Percentiles rank a stretch among this genome's conserved stretches.
Conservation (phyloP, 2,113 vertebrate genomes). For the Scolopax mira region DNA sequence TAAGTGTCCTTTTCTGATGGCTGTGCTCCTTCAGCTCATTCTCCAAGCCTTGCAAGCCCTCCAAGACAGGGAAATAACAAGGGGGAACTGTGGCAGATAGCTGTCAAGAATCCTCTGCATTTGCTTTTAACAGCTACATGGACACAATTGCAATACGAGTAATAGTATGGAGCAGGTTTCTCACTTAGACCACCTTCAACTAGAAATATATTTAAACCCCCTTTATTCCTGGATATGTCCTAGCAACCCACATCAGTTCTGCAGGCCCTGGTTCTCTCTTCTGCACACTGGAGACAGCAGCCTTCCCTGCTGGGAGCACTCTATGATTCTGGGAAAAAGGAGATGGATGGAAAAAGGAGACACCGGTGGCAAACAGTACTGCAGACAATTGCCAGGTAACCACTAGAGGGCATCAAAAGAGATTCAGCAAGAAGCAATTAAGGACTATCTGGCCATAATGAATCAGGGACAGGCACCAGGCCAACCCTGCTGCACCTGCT, state of each 20-base stretch:
- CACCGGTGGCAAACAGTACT: rapidly evolving
- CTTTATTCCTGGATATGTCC: neutral
- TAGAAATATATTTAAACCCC: neutral
- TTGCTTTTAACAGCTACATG: neutral
- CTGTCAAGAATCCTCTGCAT: neutral
- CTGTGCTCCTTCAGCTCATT: neutral
- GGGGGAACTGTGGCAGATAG: rapidly evolving
- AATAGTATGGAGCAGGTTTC: neutral
- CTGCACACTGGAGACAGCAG: neutral
- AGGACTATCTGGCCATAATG: neutral
- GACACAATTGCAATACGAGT: neutral
- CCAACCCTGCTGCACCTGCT: neutral
- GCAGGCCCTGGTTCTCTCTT: neutral
- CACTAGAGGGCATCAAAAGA: constrained; percentile 1
- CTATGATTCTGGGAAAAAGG: neutral
- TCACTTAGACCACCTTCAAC: neutral
- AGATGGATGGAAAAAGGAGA: neutral
- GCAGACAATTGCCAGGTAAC: neutral
- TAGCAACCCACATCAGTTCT: neutral
- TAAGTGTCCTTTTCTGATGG: neutral
- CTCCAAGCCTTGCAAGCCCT: neutral
- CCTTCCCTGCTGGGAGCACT: rapidly evolving
- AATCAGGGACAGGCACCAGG: neutral
- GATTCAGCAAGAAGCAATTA: neutral
- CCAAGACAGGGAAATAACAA: neutral